These are phyloP conservation scores for Camelus dromedarius DNA, from an alignment of 2,113 vertebrate genomes.

Conservation along the genomic window DNA sequence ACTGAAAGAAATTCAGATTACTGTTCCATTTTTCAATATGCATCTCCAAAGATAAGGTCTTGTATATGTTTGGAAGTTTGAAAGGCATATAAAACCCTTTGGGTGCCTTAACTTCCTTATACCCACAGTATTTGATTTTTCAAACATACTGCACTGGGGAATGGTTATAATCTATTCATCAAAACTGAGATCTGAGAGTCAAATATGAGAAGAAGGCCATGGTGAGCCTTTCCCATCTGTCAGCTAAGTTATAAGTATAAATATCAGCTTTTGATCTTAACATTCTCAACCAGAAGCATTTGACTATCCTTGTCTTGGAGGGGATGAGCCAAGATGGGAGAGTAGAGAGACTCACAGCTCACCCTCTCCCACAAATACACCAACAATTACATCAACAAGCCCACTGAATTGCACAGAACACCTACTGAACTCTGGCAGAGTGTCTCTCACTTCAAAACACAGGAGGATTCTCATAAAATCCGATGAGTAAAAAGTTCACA, in stretches of 20 bases:
- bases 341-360: too few relatives aligned
- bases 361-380: too few relatives aligned
- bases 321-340: too few relatives aligned
- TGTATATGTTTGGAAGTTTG: neutral
- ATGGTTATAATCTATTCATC: neutral
- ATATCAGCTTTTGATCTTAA: neutral
- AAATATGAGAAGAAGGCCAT: neutral
- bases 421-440: too few relatives aligned
- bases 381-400: too few relatives aligned
- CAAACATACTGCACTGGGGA: neutral
- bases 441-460: too few relatives aligned
- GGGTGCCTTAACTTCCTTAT: neutral
- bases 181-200: constrained; percentile 55
- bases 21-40: neutral
- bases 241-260: neutral
- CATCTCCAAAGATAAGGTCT: neutral
- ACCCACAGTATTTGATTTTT: neutral
- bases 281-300: neutral
- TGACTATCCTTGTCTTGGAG: neutral
- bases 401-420: too few relatives aligned
- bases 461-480: too few relatives aligned
- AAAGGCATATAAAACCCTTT: neutral
- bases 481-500: too few relatives aligned
- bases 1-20: neutral
- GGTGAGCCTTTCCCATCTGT: neutral